Evolutionary conservation across 2,113 vertebrate genomes (phyloP), one percentile per base, ranked within the genome.

Genomic region (Phainopepla nitens): DNA sequence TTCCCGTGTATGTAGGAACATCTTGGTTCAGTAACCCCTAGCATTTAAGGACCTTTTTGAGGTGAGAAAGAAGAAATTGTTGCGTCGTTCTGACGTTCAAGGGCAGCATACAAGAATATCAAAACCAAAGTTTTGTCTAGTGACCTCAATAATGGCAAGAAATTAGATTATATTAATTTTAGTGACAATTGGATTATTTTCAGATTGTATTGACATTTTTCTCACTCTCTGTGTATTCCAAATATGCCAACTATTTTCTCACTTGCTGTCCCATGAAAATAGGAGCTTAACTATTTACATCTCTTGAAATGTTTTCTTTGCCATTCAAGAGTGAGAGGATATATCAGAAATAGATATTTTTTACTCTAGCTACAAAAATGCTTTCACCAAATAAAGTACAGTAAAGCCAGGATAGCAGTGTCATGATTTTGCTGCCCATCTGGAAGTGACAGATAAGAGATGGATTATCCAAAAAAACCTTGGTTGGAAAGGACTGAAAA

Each of bases 161-260:
- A 88, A 79, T 25, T 17, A 84, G 17, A 50, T 84, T 10, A 60
- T 77, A 87, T 65, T 95, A 47, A 87, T 85, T 90, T 87, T 73
- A 58, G 49, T 58, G 51, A 78, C 36, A 78, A 64, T 31, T 92
- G 64, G 68, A 85, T 93, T 91, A 70, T 88, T 61, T 89, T 64
- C 60, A 91, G 41, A 12, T 42, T 82, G 4, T 45, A 93, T 36
- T 89, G 57, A 70, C 62, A 61, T 83, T 94, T 95, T 97, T 95
- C 79, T 86, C 20, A 70, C 75, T 90, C 27, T 71, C 51, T 90
- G 13, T 93, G 15, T 84, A 23, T 33, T 91, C 66, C 41, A 94
- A 94, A 94, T 83, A 36, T 10, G 1, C 6, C 14, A 5, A 29
- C 2, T 78, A 36, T 94, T 97, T 96, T 62, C 71, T 68, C 68